Evolutionary conservation across 2,888 invertebrate species (phyloP).

Genomic region (Hirudinaria manillensis): DNA sequence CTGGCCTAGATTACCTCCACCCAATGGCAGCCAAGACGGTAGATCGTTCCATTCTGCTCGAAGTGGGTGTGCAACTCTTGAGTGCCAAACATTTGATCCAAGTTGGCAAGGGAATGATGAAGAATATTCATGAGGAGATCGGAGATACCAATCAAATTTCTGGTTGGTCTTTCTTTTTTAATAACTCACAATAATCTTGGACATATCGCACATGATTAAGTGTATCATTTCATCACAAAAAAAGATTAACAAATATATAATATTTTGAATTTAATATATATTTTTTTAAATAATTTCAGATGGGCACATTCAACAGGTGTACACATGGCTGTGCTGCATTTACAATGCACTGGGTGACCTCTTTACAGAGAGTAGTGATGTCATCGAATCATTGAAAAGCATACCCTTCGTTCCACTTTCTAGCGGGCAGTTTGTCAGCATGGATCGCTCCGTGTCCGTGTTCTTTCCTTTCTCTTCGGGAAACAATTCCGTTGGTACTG

Average conservation of each 20-base stretch:
- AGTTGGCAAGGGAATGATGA: constrained; percentile 42
- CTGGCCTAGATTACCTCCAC: constrained; percentile 49
- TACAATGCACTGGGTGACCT: constrained; percentile 48
- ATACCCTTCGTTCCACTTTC: constrained; percentile 47
- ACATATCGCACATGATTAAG: not conserved
- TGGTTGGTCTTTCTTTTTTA: constrained; percentile 6
- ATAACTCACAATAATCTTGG: not conserved
- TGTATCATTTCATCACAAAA: not conserved
- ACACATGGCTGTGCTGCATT: constrained; percentile 51
- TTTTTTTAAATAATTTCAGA: constrained; percentile 7
- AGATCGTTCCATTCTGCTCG: constrained; percentile 44
- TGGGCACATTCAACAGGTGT: constrained; percentile 21
- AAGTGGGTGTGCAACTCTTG: constrained; percentile 49
- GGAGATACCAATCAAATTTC: not conserved
- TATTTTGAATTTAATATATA: not conserved
- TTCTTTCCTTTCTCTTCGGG: constrained; percentile 44
- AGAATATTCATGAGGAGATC: constrained; percentile 9
- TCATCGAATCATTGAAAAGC: constrained; percentile 42
- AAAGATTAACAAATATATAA: not conserved
- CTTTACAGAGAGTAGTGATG: constrained; percentile 35
- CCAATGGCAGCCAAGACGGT: constrained; percentile 43
- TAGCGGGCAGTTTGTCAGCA: constrained; percentile 43
- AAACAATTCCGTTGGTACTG: not conserved
- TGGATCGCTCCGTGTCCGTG: constrained; percentile 43
- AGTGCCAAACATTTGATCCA: constrained; percentile 48